Conservation (phyloP, 2,797 vertebrate species). For the Microchirus variegatus region DNA sequence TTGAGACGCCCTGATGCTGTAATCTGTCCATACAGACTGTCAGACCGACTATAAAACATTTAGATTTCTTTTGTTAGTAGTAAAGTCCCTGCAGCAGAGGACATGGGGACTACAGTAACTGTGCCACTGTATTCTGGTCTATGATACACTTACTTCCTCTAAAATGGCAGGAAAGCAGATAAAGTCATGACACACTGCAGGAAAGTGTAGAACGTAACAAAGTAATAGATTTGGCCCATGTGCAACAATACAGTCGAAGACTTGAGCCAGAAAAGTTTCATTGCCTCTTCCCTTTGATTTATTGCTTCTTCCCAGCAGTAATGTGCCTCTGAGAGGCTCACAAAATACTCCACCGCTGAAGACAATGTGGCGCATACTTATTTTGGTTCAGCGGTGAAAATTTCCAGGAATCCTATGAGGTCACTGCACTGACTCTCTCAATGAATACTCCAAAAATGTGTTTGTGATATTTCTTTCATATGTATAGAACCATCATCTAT, state of each 20-base stretch:
- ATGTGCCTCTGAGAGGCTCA: conserved; percentile 12
- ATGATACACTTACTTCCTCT: conserved; percentile 9
- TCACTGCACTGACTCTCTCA: neutral
- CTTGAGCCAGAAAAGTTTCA: conserved; percentile 1
- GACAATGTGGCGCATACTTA: neutral
- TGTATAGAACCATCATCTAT: neutral
- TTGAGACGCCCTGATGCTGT: conserved; percentile 26
- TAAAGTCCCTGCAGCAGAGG: neutral
- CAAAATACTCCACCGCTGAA: conserved; percentile 13
- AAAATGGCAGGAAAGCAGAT: neutral
- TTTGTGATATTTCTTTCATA: neutral
- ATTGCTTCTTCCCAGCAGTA: conserved; percentile 16
- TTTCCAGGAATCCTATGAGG: conserved; percentile 1
- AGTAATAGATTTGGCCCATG: conserved; percentile 1
- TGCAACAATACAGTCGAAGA: conserved; percentile 6
- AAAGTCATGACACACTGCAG: conserved; percentile 3
- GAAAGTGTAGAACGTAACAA: conserved; percentile 8
- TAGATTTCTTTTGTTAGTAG: conserved; percentile 8
- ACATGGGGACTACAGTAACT: neutral
- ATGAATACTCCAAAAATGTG: conserved; percentile 3
- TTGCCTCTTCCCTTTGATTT: conserved; percentile 30
- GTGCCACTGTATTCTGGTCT: neutral
- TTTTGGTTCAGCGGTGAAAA: conserved; percentile 19
- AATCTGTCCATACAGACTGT: conserved; percentile 3
- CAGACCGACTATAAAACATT: conserved; percentile 7